Percentiles rank a stretch among this genome's conserved stretches.
Evolutionary conservation across 2,113 vertebrate genomes (phyloP).

Genomic region (western clawed frog (Xenopus tropicalis)): UCB_Xtro_10.0 CM004447.2:51867001-51867500

Average conservation of each 20-base stretch:
- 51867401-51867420: neutral
- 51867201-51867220: slow-evolving; percentile 11
- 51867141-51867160: slow-evolving; percentile 55
- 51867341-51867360: neutral
- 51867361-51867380: slow-evolving; percentile 13
- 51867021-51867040: neutral
- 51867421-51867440: slow-evolving; percentile 29
- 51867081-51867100: slow-evolving; percentile 50
- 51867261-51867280: neutral
- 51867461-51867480: slow-evolving; percentile 1
- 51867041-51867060: slow-evolving; percentile 37
- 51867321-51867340: neutral
- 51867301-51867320: neutral
- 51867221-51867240: neutral
- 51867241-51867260: slow-evolving; percentile 3
- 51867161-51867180: slow-evolving; percentile 52
- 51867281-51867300: neutral
- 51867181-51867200: slow-evolving; percentile 54
- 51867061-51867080: slow-evolving; percentile 48
- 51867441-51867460: slow-evolving; percentile 15
- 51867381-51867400: neutral
- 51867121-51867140: slow-evolving; percentile 49
- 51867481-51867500: neutral
- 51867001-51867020: slow-evolving; percentile 2
- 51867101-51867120: slow-evolving; percentile 45